Evolutionary conservation across 1,140 invertebrate species (phyloP).

Genomic region (Teleogryllus occipitalis): DNA sequence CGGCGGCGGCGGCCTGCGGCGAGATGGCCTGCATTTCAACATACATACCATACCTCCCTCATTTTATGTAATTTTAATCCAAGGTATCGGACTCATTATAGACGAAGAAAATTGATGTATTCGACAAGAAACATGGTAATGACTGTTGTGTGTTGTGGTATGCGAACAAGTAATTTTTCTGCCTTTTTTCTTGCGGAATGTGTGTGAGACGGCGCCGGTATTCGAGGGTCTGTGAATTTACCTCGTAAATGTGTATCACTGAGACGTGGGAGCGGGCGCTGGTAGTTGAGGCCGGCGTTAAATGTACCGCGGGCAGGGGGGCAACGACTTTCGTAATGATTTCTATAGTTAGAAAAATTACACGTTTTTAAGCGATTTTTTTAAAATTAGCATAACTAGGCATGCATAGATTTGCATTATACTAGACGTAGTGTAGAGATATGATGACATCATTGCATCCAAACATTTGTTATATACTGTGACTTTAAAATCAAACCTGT

Average conservation of each 20-base stretch:
- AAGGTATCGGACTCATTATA: conserved; percentile 4
- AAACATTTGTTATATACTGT: too few relatives aligned
- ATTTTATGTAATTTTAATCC: conserved; percentile 6
- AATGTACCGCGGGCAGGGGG: too few relatives aligned
- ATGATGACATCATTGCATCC: too few relatives aligned
- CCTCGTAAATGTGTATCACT: neutral
- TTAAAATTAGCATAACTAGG: too few relatives aligned
- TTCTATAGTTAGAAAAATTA: too few relatives aligned
- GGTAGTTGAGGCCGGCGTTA: too few relatives aligned
- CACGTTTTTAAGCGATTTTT: too few relatives aligned
- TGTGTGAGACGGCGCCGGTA: neutral
- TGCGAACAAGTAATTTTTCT: conserved; percentile 5
- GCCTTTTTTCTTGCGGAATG: neutral
- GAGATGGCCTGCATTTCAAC: neutral
- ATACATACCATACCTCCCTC: neutral
- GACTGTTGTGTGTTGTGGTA: neutral
- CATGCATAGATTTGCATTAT: too few relatives aligned
- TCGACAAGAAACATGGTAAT: conserved; percentile 4
- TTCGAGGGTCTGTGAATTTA: neutral
- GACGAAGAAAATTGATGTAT: conserved; percentile 1
- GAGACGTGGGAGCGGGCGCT: neutral
- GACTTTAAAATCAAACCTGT: too few relatives aligned
- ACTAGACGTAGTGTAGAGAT: too few relatives aligned
- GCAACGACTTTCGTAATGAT: too few relatives aligned
- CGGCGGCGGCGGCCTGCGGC: too few relatives aligned